These are phyloP conservation scores for Benitochromis conjunctus DNA, from an alignment of 2,113 vertebrate genomes.

Conservation along the genomic window DNA sequence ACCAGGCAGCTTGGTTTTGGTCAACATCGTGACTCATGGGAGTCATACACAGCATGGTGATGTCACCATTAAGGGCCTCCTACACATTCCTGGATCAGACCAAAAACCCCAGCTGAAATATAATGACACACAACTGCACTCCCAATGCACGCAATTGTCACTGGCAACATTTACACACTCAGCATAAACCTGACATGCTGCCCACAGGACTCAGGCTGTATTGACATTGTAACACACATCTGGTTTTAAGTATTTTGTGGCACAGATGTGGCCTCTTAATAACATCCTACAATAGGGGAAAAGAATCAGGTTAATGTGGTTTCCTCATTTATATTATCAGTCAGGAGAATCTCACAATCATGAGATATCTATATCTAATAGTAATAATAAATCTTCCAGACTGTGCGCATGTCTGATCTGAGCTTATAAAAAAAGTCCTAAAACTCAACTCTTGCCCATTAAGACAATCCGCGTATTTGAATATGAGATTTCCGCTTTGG, in stretches of 20 bases:
- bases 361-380: slow-evolving; percentile 3
- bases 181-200: slow-evolving; percentile 22
- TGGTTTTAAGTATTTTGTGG: slow-evolving; percentile 38
- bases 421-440: not conserved
- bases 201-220: slow-evolving; percentile 3
- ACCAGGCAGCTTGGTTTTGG: slow-evolving; percentile 5
- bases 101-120: slow-evolving; percentile 21
- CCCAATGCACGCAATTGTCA: slow-evolving; percentile 16
- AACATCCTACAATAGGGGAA: not conserved
- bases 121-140: slow-evolving; percentile 44
- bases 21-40: slow-evolving; percentile 23
- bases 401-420: not conserved
- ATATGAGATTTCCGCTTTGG: not conserved
- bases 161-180: slow-evolving; percentile 17
- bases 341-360: not conserved
- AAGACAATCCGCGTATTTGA: not conserved
- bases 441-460: not conserved
- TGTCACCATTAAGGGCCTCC: slow-evolving; percentile 52
- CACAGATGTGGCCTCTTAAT: slow-evolving; percentile 16
- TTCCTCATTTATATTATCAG: slow-evolving; percentile 11
- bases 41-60: slow-evolving; percentile 30
- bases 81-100: slow-evolving; percentile 37
- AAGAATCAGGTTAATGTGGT: slow-evolving; percentile 14
- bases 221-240: slow-evolving; percentile 29
- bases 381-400: not conserved